Conservation (phyloP, 92 coral and sea anemone species). For the Blastomussa wellsi region DNA sequence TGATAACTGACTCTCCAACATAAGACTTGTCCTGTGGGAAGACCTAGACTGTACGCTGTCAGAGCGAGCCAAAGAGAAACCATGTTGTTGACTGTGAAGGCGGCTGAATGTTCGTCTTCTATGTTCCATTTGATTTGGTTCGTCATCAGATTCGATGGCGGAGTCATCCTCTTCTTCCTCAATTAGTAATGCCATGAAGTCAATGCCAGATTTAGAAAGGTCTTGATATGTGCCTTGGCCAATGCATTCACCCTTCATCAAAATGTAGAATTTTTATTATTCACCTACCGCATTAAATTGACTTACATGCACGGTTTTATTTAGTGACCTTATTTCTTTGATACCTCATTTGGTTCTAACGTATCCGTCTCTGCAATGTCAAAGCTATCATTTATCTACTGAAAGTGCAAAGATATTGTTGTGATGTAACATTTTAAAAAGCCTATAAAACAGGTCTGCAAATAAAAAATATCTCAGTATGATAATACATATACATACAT, state of each 20-base stretch:
- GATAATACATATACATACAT: constrained; percentile 57
- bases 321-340: background rate
- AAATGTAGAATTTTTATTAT: background rate
- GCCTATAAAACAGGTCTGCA: background rate
- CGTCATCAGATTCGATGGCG: constrained; percentile 71
- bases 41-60: constrained; percentile 47
- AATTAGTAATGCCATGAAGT: constrained; percentile 75
- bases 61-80: constrained; percentile 23
- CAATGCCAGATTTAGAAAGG: constrained; percentile 72
- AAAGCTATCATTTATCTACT: background rate
- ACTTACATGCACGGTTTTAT: too few species aligned
- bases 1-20: constrained; percentile 72
- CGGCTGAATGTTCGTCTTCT: constrained; percentile 56
- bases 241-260: constrained; percentile 73
- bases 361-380: background rate
- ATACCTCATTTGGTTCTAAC: background rate
- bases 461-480: background rate
- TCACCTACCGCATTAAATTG: too few species aligned
- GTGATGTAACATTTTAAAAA: background rate
- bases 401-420: background rate
- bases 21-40: constrained; percentile 57
- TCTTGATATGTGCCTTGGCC: constrained; percentile 85
- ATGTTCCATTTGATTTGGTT: constrained; percentile 35
- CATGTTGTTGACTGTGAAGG: constrained; percentile 54
- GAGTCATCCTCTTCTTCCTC: constrained; percentile 75